These are phyloP conservation scores for Drosophila macrospina DNA, from an alignment of 2,888 invertebrate species.

Conservation along the genomic window DNA sequence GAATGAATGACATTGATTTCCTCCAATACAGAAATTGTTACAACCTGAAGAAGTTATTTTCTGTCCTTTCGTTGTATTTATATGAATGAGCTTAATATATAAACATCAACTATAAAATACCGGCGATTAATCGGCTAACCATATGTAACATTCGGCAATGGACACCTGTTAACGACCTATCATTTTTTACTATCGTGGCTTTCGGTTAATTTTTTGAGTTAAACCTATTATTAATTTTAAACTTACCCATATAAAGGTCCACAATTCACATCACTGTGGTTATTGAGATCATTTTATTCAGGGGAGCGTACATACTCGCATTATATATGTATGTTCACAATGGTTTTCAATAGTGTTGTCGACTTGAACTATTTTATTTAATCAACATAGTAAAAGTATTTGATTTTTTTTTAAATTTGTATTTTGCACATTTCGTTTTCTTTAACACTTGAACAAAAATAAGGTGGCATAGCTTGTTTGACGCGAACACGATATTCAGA, in stretches of 20 bases:
- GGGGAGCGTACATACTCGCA: not conserved
- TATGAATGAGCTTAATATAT: not conserved
- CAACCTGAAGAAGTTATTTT: not conserved
- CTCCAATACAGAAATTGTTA: constrained; percentile 16
- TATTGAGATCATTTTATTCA: not conserved
- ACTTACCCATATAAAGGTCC: constrained; percentile 26
- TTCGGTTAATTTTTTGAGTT: not conserved
- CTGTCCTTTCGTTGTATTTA: not conserved
- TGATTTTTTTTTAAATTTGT: not conserved
- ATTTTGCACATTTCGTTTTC: constrained; percentile 17
- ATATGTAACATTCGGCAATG: not conserved
- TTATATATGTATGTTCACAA: not conserved
- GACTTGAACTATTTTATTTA: constrained; percentile 7
- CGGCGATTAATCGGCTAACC: not conserved
- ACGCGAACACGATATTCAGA: constrained; percentile 32
- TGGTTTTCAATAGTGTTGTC: not conserved
- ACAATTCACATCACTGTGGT: not conserved
- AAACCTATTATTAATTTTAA: not conserved
- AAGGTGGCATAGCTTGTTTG: constrained; percentile 4
- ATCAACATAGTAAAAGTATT: not conserved
- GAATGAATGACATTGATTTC: constrained; percentile 38
- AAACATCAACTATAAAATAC: not conserved
- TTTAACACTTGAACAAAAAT: constrained; percentile 50
- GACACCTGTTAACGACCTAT: constrained; percentile 36
- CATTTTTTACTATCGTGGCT: not conserved